phyloP scores from a whole-genome alignment of 2,888 invertebrate genomes.

The Thereva unica region DNA sequence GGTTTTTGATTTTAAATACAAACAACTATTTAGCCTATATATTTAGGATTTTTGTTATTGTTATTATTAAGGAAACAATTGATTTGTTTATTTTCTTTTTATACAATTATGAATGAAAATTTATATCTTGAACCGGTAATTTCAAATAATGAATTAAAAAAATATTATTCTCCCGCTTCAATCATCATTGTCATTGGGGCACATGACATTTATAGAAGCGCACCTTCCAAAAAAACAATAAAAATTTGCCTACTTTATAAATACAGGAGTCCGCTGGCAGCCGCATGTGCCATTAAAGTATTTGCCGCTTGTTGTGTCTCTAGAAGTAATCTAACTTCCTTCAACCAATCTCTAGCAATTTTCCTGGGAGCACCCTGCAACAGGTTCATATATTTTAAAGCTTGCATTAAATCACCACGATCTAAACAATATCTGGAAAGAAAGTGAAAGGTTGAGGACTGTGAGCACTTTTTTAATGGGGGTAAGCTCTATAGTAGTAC shows the following conservation, averaged over 20 bases:
- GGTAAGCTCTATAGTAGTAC: constrained; percentile 58
- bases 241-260: constrained; percentile 48
- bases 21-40: too few relatives aligned
- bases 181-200: too few relatives aligned
- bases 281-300: constrained; percentile 86
- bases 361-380: constrained; percentile 85
- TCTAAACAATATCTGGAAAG: constrained; percentile 80
- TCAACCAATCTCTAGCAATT: constrained; percentile 85
- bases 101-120: neutral
- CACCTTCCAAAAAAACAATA: neutral
- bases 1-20: too few relatives aligned
- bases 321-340: constrained; percentile 77
- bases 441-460: constrained; percentile 13
- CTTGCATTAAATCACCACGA: constrained; percentile 82
- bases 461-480: constrained; percentile 44
- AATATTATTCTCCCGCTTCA: neutral
- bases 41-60: too few relatives aligned
- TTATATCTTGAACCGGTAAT: neutral
- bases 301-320: constrained; percentile 91
- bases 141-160: constrained; percentile 8
- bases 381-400: constrained; percentile 84
- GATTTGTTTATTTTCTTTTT: neutral
- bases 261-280: constrained; percentile 65
- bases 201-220: too few relatives aligned
- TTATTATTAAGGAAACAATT: too few relatives aligned